Conservation (phyloP, 2,113 vertebrate species). For the Proterorhinus semilunaris region DNA sequence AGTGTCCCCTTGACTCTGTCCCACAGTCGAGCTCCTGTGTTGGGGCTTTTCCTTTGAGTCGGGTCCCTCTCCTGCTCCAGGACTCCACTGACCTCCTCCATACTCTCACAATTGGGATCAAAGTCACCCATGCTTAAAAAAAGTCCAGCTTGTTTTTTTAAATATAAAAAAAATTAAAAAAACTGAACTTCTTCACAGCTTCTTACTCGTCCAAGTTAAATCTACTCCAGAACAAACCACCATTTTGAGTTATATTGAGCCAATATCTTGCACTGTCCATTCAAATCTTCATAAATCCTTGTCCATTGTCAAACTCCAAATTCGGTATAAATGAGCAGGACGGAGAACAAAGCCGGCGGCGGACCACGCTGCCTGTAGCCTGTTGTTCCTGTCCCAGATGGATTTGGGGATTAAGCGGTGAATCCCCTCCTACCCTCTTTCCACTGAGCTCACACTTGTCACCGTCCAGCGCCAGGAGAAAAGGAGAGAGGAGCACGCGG, state of each 20-base stretch:
- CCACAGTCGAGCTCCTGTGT: slow-evolving; percentile 67
- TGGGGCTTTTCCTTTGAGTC: slow-evolving; percentile 33
- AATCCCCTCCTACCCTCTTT: slow-evolving; percentile 70
- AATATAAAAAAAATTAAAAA: not conserved
- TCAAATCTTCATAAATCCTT: slow-evolving; percentile 7
- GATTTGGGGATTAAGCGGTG: slow-evolving; percentile 73
- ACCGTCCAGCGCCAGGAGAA: slow-evolving; percentile 7
- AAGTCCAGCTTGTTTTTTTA: slow-evolving; percentile 14
- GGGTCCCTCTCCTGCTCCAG: slow-evolving; percentile 51
- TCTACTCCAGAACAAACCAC: slow-evolving; percentile 9
- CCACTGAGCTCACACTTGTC: slow-evolving; percentile 34
- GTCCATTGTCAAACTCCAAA: slow-evolving; percentile 3
- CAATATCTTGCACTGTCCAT: not conserved
- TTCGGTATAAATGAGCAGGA: slow-evolving; percentile 15
- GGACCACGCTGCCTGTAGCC: slow-evolving; percentile 23
- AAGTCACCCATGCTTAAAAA: slow-evolving; percentile 44
- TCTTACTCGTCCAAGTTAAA: slow-evolving; percentile 5
- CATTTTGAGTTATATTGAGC: slow-evolving; percentile 1
- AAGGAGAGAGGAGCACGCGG: not conserved
- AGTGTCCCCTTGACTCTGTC: slow-evolving; percentile 66
- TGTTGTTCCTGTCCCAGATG: slow-evolving; percentile 64
- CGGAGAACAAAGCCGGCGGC: slow-evolving; percentile 47
- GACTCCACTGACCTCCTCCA: slow-evolving; percentile 30
- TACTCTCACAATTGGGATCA: slow-evolving; percentile 34
- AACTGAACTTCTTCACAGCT: not conserved